Evolutionary conservation across 1,140 invertebrate genomes (phyloP).

Genomic region (Pogonomyrmex barbatus): DNA sequence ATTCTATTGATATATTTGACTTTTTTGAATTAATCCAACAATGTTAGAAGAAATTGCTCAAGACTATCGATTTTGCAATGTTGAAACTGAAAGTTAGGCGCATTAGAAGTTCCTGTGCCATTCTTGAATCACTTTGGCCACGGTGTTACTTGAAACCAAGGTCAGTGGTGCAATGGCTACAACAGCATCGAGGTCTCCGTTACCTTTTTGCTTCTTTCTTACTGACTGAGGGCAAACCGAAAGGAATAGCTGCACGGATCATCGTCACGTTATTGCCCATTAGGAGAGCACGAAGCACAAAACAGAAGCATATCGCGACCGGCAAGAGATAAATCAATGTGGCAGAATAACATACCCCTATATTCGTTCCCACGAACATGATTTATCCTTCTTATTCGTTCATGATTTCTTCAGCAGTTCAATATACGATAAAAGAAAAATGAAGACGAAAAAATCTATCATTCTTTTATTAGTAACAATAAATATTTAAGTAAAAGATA

Average conservation of each 20-base stretch:
- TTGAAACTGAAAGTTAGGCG: constrained; percentile 44
- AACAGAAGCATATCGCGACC: constrained; percentile 33
- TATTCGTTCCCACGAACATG: constrained; percentile 17
- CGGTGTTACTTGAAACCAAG: constrained; percentile 65
- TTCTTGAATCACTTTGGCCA: constrained; percentile 60
- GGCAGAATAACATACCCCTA: constrained; percentile 42
- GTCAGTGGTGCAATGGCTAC: constrained; percentile 66
- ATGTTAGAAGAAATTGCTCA: constrained; percentile 12
- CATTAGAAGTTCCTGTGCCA: constrained; percentile 47
- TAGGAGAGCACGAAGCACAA: constrained; percentile 53
- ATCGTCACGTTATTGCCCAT: constrained; percentile 71
- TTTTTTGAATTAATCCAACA: neutral
- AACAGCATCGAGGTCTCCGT: constrained; percentile 54
- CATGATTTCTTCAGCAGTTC: neutral
- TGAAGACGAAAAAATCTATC: neutral
- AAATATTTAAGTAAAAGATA: neutral
- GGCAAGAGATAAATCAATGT: constrained; percentile 66
- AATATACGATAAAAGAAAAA: neutral
- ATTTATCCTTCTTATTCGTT: constrained; percentile 3
- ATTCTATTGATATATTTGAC: neutral
- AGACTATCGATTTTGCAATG: constrained; percentile 52
- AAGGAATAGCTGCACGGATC: constrained; percentile 69
- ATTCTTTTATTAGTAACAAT: neutral
- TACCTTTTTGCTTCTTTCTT: constrained; percentile 54
- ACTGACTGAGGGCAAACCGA: constrained; percentile 17